These are phyloP conservation scores for Diadophis punctatus DNA, from an alignment of 2,113 vertebrate genomes.

Conservation along the genomic window DNA sequence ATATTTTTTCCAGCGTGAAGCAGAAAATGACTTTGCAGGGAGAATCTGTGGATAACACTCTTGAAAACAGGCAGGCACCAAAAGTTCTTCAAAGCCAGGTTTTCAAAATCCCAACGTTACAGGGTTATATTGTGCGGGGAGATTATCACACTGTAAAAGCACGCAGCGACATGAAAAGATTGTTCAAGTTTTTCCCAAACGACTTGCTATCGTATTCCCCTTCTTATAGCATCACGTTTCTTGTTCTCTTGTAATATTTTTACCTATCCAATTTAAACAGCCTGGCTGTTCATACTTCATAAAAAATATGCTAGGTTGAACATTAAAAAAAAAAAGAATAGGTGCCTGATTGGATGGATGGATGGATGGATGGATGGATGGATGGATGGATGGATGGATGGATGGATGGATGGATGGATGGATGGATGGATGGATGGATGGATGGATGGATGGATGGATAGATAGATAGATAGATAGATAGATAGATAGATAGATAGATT, in stretches of 20 bases:
- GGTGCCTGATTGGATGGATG: no score
- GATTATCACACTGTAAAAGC: slow-evolving; percentile 18
- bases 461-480: no score
- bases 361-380: no score
- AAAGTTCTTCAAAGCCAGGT: background rate
- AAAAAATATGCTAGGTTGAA: background rate
- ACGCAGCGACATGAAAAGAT: background rate
- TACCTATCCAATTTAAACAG: slow-evolving; percentile 42
- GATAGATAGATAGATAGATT: no score
- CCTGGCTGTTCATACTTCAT: slow-evolving; percentile 30
- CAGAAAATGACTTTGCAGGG: background rate
- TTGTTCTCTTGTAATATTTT: slow-evolving; percentile 37
- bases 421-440: fast-evolving
- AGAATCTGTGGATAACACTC: background rate
- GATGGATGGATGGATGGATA: no score
- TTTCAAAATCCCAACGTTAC: background rate
- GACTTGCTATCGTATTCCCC: slow-evolving; percentile 18
- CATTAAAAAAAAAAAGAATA: background rate
- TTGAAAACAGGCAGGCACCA: background rate
- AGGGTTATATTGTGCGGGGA: background rate
- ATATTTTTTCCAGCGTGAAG: background rate
- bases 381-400: no score
- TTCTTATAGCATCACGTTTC: slow-evolving; percentile 22
- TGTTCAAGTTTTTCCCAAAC: background rate
- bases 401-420: no score